Conservation (phyloP, 2,888 invertebrate genomes). For the Drosophila macrospina region DNA sequence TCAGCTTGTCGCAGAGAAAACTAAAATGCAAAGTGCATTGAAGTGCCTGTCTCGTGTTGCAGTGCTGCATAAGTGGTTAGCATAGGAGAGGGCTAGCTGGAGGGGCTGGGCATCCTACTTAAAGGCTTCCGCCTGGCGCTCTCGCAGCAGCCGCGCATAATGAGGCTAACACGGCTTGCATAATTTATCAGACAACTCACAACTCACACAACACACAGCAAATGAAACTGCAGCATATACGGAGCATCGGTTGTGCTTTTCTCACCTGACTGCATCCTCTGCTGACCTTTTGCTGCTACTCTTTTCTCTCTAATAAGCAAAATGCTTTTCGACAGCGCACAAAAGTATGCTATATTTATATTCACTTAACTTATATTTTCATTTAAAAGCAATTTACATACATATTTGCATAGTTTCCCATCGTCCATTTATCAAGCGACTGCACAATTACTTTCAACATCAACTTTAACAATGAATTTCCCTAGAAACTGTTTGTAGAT, state of each 20-base stretch:
- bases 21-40: conserved; percentile 65
- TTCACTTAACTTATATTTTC: conserved; percentile 43
- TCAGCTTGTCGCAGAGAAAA: conserved; percentile 65
- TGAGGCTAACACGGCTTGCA: conserved; percentile 78
- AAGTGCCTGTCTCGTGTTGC: conserved; percentile 49
- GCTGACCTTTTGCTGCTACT: conserved; percentile 50
- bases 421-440: conserved; percentile 38
- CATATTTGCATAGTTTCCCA: conserved; percentile 42
- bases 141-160: conserved; percentile 72
- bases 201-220: neutral
- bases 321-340: conserved; percentile 20
- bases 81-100: neutral
- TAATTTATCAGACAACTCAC: conserved; percentile 64
- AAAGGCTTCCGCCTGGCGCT: conserved; percentile 57
- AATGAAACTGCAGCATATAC: conserved; percentile 22
- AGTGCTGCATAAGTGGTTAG: conserved; percentile 46
- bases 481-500: neutral
- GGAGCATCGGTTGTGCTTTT: conserved; percentile 52
- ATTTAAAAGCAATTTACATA: conserved; percentile 53
- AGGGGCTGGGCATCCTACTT: conserved; percentile 57
- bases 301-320: conserved; percentile 39
- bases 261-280: conserved; percentile 5
- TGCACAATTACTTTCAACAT: conserved; percentile 32
- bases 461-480: conserved; percentile 18
- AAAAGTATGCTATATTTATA: conserved; percentile 54